phyloP scores from a whole-genome alignment of 2,888 invertebrate species.

The Eledone cirrhosa region DNA sequence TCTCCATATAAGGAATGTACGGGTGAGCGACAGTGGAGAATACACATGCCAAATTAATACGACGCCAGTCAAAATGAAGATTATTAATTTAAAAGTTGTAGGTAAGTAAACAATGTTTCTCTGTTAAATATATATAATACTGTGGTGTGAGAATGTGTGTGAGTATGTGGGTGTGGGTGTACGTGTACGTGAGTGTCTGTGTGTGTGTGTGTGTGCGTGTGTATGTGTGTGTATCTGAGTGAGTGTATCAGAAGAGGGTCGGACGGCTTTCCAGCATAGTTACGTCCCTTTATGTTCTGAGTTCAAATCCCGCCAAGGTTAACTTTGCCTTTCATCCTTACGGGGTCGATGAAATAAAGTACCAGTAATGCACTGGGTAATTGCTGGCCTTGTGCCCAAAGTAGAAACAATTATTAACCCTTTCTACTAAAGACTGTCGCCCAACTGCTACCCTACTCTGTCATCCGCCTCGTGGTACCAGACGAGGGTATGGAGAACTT shows the following conservation, averaged over 20 bases:
- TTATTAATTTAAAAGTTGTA: constrained; percentile 55
- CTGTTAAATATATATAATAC: not conserved
- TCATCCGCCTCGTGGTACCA: no score
- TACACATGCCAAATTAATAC: constrained; percentile 63
- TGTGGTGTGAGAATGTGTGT: not conserved
- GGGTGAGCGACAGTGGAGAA: constrained; percentile 52
- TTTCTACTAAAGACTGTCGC: no score
- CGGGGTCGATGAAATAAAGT: no score
- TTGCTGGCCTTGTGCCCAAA: no score
- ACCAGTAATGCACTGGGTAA: no score
- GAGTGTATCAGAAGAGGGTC: not conserved
- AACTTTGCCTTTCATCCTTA: no score
- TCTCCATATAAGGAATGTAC: constrained; percentile 55
- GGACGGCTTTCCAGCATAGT: no score
- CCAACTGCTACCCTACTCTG: no score
- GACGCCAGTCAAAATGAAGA: constrained; percentile 54
- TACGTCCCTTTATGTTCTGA: no score
- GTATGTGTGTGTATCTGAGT: not conserved
- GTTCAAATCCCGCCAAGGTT: no score
- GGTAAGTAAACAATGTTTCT: constrained; percentile 44
- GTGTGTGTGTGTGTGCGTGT: not conserved
- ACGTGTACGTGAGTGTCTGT: not conserved
- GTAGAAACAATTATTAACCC: no score
- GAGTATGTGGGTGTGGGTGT: not conserved
- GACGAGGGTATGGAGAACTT: no score